These are phyloP conservation scores for Macrotus californicus DNA, from an alignment of 2,113 vertebrate species.

Conservation along the genomic window DNA sequence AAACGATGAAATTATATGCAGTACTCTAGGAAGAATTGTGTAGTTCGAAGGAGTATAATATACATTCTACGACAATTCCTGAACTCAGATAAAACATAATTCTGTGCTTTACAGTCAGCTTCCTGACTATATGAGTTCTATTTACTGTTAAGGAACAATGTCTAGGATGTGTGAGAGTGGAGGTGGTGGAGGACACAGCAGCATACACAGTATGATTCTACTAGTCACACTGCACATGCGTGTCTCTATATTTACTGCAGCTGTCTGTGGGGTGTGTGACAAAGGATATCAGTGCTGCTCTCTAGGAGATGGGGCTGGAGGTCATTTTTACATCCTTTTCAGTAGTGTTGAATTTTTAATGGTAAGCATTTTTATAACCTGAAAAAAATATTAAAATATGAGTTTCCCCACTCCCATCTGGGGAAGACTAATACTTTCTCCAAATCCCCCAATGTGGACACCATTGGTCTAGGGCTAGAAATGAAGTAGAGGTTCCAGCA, in stretches of 20 bases:
- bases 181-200: rapidly evolving
- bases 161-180: not conserved
- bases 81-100: not conserved
- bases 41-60: not conserved
- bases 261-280: not conserved
- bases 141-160: not conserved
- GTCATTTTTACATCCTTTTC: not conserved
- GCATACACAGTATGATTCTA: rapidly evolving
- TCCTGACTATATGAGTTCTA: not conserved
- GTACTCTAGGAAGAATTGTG: not conserved
- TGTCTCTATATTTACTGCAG: not conserved
- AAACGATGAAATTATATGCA: not conserved
- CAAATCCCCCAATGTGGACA: rapidly evolving
- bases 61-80: not conserved
- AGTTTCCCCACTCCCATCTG: not conserved
- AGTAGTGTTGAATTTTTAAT: not conserved
- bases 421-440: not conserved
- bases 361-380: not conserved
- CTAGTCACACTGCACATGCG: rapidly evolving
- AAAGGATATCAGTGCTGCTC: not conserved
- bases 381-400: not conserved
- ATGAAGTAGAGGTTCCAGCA: not conserved
- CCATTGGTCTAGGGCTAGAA: not conserved
- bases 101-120: not conserved
- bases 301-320: not conserved